Conservation (phyloP, 2,888 invertebrate species). For the Bhutanitis thaidina region DNA sequence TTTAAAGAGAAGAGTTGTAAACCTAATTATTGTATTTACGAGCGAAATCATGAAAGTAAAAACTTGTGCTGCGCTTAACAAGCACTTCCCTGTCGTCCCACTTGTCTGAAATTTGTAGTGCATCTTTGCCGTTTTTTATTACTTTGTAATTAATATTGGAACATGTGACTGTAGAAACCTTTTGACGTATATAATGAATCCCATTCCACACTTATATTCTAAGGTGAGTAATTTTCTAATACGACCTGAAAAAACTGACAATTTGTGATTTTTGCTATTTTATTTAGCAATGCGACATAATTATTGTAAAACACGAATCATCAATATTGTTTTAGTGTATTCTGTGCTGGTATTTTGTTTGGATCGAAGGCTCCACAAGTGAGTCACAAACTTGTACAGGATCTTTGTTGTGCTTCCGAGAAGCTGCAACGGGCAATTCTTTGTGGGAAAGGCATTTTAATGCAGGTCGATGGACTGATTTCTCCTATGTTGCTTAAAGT, state of each 20-base stretch:
- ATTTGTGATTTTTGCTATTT: slow-evolving; percentile 11
- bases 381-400: slow-evolving; percentile 69
- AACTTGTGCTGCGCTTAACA: background rate
- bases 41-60: slow-evolving; percentile 13
- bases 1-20: slow-evolving; percentile 12
- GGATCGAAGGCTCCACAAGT: slow-evolving; percentile 50
- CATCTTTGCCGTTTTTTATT: slow-evolving; percentile 3
- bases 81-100: slow-evolving; percentile 7
- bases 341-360: slow-evolving; percentile 35
- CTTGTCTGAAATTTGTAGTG: slow-evolving; percentile 3
- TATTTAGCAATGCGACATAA: slow-evolving; percentile 3
- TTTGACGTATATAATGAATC: slow-evolving; percentile 1
- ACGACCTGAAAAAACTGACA: slow-evolving; percentile 2
- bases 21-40: slow-evolving; percentile 16
- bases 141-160: slow-evolving; percentile 3
- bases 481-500: slow-evolving; percentile 53
- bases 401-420: slow-evolving; percentile 77
- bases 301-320: slow-evolving; percentile 20
- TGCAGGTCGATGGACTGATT: slow-evolving; percentile 69
- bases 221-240: slow-evolving; percentile 7
- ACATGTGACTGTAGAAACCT: slow-evolving; percentile 5
- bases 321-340: slow-evolving; percentile 35
- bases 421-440: slow-evolving; percentile 60
- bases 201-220: background rate
- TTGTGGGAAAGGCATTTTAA: slow-evolving; percentile 72